Evolutionary conservation across 2,113 vertebrate genomes (phyloP), one percentile per base, ranked within the genome.

Genomic region (Phalacrocorax carbo): DNA sequence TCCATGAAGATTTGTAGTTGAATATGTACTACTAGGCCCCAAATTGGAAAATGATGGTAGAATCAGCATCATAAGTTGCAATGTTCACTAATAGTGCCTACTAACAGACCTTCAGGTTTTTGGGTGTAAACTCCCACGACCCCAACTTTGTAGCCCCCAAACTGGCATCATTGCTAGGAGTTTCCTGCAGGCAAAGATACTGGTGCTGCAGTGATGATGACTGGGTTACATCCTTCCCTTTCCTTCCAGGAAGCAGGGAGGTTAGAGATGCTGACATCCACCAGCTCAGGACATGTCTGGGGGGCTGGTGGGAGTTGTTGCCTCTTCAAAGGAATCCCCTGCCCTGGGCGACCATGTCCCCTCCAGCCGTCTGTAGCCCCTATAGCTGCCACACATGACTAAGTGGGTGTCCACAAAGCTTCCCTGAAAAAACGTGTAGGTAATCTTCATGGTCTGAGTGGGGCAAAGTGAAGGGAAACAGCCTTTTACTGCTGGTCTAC

Each of bases 281-380:
- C 16, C 21, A 40, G 34, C 20, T 69, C 22, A n/a, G 49, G 36
- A 60, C 2, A 0, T 46, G 18, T 23, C 49, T 26, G 8, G 7
- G 2, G 69, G 34, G 19, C 17, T 52, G 49, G 13, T 78, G 60
- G 49, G n/a, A 79, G 42, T 19, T 40, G 18, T 13, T 58, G 14
- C 14, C 7, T 48, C 32, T 66, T 21, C n/a, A 46, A 80, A 44
- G 42, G 42, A 49, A 82, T 5, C 7, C 14, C 14, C 10, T 52
- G 16, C 27, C 25, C 27, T 3, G 3, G 18, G 7, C 0, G 4
- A 70, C 17, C 21, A 42, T 1, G 2, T 71, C 9, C 15, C 5
- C 23, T 57, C 27, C 13, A 3, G 2, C 12, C 11, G 38, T 38
- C 38, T 38, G 38, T 38, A 38, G 23, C 0, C 0, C 18, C n/a